These are phyloP conservation scores for Hipposideros armiger DNA, from an alignment of 2,113 vertebrate genomes.

Conservation along the genomic window DNA sequence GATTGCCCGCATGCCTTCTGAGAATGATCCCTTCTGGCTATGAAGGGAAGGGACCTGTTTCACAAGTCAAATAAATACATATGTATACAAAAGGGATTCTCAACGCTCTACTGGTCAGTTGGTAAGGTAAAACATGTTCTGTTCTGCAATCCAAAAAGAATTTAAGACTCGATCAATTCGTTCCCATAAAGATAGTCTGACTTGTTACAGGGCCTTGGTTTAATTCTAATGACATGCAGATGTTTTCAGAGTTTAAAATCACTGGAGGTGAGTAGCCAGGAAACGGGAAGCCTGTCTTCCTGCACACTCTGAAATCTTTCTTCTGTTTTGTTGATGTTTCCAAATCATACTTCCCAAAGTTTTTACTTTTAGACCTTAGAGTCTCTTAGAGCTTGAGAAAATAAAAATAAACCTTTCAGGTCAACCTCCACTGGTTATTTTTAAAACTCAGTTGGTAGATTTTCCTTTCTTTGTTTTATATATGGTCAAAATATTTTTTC, in stretches of 20 bases:
- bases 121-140: constrained; percentile 4
- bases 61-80: constrained; percentile 4
- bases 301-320: background rate
- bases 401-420: background rate
- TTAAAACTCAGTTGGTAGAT: background rate
- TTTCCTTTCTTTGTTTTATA: constrained; percentile 43
- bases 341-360: background rate
- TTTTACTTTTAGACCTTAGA: constrained; percentile 2
- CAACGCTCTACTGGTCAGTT: background rate
- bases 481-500: background rate
- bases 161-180: background rate
- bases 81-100: constrained; percentile 31
- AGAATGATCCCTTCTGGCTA: background rate
- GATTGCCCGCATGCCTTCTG: constrained; percentile 15
- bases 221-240: constrained; percentile 4
- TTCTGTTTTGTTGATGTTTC: background rate
- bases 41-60: background rate
- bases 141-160: constrained; percentile 5
- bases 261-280: background rate
- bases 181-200: background rate
- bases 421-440: constrained; percentile 1
- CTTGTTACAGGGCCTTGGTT: background rate
- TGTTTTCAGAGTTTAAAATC: constrained; percentile 46
- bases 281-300: background rate
- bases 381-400: constrained; percentile 31